Conservation (phyloP, 1,140 invertebrate species). For the Lycorma delicatula region DNA sequence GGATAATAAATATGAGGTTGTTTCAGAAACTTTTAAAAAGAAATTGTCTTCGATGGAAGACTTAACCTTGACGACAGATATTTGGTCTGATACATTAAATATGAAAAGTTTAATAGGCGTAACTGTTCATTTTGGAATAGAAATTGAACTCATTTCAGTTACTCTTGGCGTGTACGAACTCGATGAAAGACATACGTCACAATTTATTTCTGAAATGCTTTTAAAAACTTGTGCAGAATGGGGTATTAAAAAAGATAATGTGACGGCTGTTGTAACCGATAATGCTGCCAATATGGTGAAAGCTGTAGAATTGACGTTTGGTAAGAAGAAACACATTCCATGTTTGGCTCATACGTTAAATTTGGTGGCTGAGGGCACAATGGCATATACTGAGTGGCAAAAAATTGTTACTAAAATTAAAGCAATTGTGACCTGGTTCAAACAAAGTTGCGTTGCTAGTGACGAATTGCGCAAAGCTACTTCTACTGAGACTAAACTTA, state of each 20-base stretch:
- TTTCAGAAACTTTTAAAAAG: constrained; percentile 27
- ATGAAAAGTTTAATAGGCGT: constrained; percentile 30
- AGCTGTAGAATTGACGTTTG: constrained; percentile 33
- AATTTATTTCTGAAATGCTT: constrained; percentile 24
- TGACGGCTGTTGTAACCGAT: constrained; percentile 37
- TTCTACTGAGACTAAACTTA: constrained; percentile 23
- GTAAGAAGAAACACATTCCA: constrained; percentile 32
- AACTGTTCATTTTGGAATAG: constrained; percentile 23
- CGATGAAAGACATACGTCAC: constrained; percentile 20
- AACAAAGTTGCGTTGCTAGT: constrained; percentile 20
- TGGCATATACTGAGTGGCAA: background rate
- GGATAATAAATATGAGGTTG: constrained; percentile 34
- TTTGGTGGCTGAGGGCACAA: constrained; percentile 12
- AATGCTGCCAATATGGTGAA: constrained; percentile 38
- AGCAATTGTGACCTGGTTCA: constrained; percentile 20
- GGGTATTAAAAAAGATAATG: constrained; percentile 34
- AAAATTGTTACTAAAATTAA: constrained; percentile 19
- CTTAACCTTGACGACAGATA: constrained; percentile 31
- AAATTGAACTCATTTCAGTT: constrained; percentile 16
- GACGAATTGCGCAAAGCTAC: constrained; percentile 22
- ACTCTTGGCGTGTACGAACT: constrained; percentile 23
- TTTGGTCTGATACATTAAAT: constrained; percentile 28
- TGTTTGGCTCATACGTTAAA: constrained; percentile 40
- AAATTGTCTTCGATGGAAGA: constrained; percentile 9
- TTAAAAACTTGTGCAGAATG: constrained; percentile 32